Percentiles rank a stretch among this genome's conserved stretches.
Evolutionary conservation across 1,140 invertebrate genomes (phyloP).

Genomic region (Leptinotarsa lineolata): DNA sequence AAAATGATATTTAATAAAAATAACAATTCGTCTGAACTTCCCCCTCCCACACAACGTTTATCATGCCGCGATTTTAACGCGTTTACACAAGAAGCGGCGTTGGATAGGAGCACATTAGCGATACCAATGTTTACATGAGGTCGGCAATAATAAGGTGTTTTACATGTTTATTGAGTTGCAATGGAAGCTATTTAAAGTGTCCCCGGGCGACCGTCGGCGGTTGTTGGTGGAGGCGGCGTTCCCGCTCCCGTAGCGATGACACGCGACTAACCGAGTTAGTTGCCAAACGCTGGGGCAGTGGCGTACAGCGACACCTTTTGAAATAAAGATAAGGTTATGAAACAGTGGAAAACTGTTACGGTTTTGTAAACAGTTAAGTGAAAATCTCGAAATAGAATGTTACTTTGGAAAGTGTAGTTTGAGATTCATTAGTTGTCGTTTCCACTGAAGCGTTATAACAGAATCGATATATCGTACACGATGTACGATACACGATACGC

Average conservation of each 20-base stretch:
- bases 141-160: constrained; percentile 54
- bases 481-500: too few species aligned
- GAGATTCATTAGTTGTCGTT: too few species aligned
- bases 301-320: background rate
- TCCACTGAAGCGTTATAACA: too few species aligned
- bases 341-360: too few species aligned
- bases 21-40: background rate
- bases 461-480: too few species aligned
- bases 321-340: too few species aligned
- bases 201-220: constrained; percentile 41
- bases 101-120: background rate
- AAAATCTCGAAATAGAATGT: too few species aligned
- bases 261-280: constrained; percentile 48
- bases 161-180: constrained; percentile 57
- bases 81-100: background rate
- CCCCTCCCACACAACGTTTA: background rate
- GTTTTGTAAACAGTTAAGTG: too few species aligned
- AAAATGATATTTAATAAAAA: too few species aligned
- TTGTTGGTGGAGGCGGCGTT: constrained; percentile 10
- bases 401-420: too few species aligned
- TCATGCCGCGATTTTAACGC: background rate
- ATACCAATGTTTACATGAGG: constrained; percentile 33
- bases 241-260: constrained; percentile 31
- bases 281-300: background rate
- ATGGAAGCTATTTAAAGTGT: constrained; percentile 56